phyloP scores from a whole-genome alignment of 2,888 invertebrate genomes.

The Spilarctia lutea region DNA sequence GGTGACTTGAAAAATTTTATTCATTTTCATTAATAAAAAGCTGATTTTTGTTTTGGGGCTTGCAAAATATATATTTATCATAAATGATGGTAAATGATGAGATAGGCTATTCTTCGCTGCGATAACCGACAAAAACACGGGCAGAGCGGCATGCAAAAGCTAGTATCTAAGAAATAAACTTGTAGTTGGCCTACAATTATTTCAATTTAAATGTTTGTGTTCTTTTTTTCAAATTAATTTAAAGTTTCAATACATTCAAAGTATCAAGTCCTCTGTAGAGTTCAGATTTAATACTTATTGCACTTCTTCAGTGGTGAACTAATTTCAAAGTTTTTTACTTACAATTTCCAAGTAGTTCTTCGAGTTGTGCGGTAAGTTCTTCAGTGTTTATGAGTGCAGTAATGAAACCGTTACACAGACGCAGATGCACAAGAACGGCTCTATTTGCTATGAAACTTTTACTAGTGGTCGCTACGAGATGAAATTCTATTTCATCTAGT shows the following conservation, averaged over 20 bases:
- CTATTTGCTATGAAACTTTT: not conserved
- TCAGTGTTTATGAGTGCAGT: conserved; percentile 39
- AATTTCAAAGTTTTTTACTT: conserved; percentile 52
- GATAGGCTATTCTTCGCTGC: too few species aligned
- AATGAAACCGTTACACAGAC: conserved; percentile 33
- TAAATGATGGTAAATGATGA: too few species aligned
- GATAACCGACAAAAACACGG: too few species aligned
- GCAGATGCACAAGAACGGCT: conserved; percentile 10
- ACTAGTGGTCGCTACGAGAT: not conserved
- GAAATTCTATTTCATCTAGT: not conserved
- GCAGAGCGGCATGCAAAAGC: too few species aligned
- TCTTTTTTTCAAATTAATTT: not conserved
- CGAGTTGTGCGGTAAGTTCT: conserved; percentile 28
- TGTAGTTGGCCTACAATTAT: too few species aligned
- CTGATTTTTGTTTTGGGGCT: too few species aligned
- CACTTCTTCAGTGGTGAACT: conserved; percentile 27
- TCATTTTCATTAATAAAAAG: too few species aligned
- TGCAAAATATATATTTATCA: too few species aligned
- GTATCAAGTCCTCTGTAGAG: not conserved
- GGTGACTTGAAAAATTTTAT: too few species aligned
- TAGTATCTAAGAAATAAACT: too few species aligned
- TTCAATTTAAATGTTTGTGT: too few species aligned
- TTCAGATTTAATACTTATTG: not conserved
- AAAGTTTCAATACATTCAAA: not conserved
- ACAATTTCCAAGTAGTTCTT: conserved; percentile 23